phyloP scores from a whole-genome alignment of 2,113 vertebrate genomes.

The Butorides virescens region DNA sequence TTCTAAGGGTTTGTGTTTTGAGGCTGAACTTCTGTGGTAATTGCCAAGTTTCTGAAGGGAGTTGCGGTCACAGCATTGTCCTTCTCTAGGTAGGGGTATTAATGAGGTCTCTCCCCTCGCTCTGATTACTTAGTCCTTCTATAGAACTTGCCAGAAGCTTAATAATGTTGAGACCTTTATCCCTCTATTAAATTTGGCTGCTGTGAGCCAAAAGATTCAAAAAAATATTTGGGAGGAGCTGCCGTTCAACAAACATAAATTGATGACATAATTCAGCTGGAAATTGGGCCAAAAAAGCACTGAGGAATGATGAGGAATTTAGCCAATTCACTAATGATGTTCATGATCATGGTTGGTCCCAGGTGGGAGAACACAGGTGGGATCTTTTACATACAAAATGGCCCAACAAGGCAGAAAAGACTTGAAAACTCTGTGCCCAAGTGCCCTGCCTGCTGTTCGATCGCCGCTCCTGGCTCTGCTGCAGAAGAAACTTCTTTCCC shows the following conservation, averaged over 20 bases:
- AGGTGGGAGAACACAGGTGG: background rate
- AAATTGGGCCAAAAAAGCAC: background rate
- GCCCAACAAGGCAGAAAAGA: background rate
- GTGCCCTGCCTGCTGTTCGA: rapidly evolving
- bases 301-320: background rate
- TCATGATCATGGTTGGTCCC: background rate
- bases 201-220: background rate
- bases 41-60: background rate
- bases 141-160: background rate
- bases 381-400: background rate
- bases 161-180: background rate
- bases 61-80: background rate
- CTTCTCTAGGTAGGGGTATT: background rate
- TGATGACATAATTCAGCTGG: background rate
- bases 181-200: background rate
- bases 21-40: background rate
- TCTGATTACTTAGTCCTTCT: background rate
- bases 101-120: background rate
- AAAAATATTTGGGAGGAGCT: constrained; percentile 25
- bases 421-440: background rate
- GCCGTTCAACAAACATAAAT: background rate
- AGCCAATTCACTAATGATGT: background rate
- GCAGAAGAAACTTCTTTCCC: background rate
- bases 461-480: background rate
- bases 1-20: background rate